Evolutionary conservation across 2,797 vertebrate genomes (phyloP), one percentile per base, ranked within the genome.

Genomic region (Champsocephalus gunnari): DNA sequence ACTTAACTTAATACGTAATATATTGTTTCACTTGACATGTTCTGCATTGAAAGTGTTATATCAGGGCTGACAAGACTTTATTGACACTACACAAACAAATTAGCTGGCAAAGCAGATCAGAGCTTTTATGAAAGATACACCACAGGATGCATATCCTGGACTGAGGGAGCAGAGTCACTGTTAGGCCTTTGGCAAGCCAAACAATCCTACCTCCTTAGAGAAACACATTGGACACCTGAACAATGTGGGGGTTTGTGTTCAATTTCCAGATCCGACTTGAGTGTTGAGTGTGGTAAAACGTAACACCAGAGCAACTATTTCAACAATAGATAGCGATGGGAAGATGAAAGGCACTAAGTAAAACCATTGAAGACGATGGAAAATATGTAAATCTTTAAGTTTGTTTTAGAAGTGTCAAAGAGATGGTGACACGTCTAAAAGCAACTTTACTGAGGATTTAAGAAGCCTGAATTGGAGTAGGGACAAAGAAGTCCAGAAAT

Each of bases 111-210:
- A 64, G 66, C 62, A 73, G 14, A 61, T 24, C 41, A 21, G 12
- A 21, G 57, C 17, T 75, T 57, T 69, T 24, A 69, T 57, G 16
- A 57, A 77, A 80, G 64, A 77, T 71, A 65, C 11, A 63, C 53
- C 66, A 63, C 90, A 93, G 92, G 92, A 93, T 92, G 58, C 68
- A 86, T 69, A 88, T 93, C 92, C 91, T 93, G 91, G 89, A 91
- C 17, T 10, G n/a, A 64, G n/a, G 14, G 17, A 62, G 24, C 32
- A 87, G 87, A 93, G 73, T 92, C 88, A 90, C 50, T 11, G 13
- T 17, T 62, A 79, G 65, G 63, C 62, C 44, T 72, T 32, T 1
- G 24, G 79, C 77, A 51, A 55, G 19, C n/a, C n/a, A 38, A 50
- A 75, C 19, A 70, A 63, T 41, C 58, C 38, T 76, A 71, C 82